Conservation (phyloP, 1,140 invertebrate species). For the Ridgeia piscesae region DNA sequence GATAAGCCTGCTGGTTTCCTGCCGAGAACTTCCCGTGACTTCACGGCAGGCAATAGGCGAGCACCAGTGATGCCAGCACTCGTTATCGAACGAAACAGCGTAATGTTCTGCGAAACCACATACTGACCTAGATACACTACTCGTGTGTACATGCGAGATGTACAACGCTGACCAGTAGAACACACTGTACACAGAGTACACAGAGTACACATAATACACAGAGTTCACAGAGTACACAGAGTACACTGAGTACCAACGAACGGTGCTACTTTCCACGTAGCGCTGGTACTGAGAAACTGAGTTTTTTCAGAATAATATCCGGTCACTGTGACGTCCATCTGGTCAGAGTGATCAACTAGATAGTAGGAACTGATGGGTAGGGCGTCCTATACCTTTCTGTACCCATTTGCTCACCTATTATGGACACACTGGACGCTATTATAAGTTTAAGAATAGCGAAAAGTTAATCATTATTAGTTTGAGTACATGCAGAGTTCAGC, state of each 20-base stretch:
- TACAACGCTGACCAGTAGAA: neutral
- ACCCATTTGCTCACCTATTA: no score
- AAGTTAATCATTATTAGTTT: no score
- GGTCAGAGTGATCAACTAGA: neutral
- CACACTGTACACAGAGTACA: no score
- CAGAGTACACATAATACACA: no score
- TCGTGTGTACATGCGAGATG: neutral
- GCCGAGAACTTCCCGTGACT: neutral
- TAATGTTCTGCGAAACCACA: neutral
- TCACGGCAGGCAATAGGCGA: neutral
- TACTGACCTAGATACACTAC: neutral
- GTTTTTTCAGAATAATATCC: neutral
- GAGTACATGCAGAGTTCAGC: no score
- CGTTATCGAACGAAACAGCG: neutral
- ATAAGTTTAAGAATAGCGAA: no score
- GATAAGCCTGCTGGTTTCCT: neutral
- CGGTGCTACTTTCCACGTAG: no score
- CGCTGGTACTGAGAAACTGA: no score
- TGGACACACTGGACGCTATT: no score
- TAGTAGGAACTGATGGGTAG: neutral
- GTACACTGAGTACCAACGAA: no score
- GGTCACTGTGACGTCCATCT: neutral
- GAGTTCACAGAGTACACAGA: no score
- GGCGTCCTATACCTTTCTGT: no score
- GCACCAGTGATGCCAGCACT: neutral